Evolutionary conservation across 2,113 vertebrate species (phyloP).

Genomic region (Puffinus mauretanicus): DNA sequence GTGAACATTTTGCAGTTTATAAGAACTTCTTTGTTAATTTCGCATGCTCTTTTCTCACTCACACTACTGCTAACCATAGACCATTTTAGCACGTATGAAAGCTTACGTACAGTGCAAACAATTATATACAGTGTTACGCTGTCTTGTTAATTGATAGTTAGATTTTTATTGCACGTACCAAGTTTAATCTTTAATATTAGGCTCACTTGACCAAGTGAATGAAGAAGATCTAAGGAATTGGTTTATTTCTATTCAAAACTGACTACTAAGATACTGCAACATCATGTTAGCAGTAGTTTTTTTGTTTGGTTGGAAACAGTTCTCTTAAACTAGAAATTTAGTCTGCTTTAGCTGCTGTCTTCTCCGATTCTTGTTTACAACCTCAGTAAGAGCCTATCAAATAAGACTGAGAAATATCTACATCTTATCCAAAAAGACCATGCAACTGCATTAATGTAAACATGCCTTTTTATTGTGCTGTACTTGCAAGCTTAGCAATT

Average conservation of each 20-base stretch:
- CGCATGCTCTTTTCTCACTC: not conserved
- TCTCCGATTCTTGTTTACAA: not conserved
- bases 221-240: not conserved
- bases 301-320: not conserved
- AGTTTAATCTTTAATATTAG: not conserved
- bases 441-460: not conserved
- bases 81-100: not conserved
- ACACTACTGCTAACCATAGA: not conserved
- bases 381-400: not conserved
- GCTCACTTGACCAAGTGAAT: not conserved
- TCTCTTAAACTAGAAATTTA: not conserved
- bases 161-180: not conserved
- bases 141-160: not conserved
- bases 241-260: not conserved
- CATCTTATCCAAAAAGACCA: not conserved
- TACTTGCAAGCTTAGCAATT: not conserved
- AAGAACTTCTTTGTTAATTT: slow-evolving; percentile 6
- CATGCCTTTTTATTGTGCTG: not conserved
- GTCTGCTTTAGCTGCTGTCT: not conserved
- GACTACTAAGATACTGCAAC: not conserved
- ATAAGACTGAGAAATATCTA: not conserved
- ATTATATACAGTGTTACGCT: not conserved
- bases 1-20: not conserved
- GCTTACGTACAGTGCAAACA: not conserved
- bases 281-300: not conserved